Evolutionary conservation across 2,113 vertebrate genomes (phyloP).

Genomic region (Sminthopsis crassicaudata): DNA sequence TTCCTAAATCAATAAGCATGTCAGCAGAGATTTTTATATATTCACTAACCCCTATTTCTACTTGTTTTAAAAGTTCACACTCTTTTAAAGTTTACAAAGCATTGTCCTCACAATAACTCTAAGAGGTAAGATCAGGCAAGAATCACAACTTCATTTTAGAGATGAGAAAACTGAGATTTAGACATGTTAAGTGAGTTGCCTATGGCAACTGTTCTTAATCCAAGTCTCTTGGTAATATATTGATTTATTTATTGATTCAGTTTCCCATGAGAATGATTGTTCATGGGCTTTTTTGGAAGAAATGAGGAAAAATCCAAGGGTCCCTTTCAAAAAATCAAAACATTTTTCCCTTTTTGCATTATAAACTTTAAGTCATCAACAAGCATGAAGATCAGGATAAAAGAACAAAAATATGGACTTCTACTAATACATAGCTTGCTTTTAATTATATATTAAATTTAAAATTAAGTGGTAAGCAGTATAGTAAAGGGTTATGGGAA

Average conservation of each 20-base stretch:
- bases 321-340: background rate
- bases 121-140: no score
- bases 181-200: no score
- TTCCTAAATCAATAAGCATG: background rate
- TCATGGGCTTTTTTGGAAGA: conserved; percentile 31
- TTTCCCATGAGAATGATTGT: background rate
- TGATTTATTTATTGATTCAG: conserved; percentile 31
- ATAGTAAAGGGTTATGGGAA: background rate
- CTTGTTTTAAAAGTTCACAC: no score
- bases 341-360: background rate
- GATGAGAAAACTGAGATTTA: no score
- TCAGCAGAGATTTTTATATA: background rate
- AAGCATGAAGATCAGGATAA: background rate
- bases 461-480: background rate
- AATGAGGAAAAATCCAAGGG: conserved; percentile 41
- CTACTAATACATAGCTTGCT: no score
- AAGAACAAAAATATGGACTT: background rate
- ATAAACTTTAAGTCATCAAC: background rate
- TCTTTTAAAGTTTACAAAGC: no score
- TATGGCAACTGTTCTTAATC: conserved; percentile 31
- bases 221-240: background rate
- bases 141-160: no score
- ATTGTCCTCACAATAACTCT: no score
- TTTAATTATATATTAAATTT: no score
- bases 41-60: background rate